A percentile compares a stretch with the other conserved stretches of the same genome.
These are phyloP conservation scores for Sterrhoptilus dennistouni DNA, from an alignment of 2,113 vertebrate species.

Conservation along the genomic window DNA sequence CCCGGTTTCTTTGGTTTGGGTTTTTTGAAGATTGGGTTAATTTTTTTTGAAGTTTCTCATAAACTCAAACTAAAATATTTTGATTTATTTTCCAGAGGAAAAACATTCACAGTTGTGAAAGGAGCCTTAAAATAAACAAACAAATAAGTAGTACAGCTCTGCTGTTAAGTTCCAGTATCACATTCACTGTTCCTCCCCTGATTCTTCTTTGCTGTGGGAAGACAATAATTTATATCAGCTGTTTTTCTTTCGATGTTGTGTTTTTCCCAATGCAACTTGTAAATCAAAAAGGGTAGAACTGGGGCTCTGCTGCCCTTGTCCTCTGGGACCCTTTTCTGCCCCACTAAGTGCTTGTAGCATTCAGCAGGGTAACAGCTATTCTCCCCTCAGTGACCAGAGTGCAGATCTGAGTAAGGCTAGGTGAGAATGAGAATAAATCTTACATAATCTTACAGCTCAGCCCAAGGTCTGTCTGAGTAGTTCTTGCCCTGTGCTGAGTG, in stretches of 20 bases:
- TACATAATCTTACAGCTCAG: not conserved
- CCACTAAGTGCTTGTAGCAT: not conserved
- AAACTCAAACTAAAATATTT: conserved; percentile 53
- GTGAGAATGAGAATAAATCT: not conserved
- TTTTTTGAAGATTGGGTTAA: conserved; percentile 2
- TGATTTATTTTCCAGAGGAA: conserved; percentile 47
- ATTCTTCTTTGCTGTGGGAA: conserved; percentile 54
- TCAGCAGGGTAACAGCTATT: accelerated
- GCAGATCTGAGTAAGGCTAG: not conserved
- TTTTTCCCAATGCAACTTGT: not conserved
- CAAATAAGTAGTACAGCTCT: conserved; percentile 23
- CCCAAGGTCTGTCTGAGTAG: not conserved
- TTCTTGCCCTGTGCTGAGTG: not conserved
- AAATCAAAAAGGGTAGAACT: not conserved
- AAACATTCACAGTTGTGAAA: conserved; percentile 48
- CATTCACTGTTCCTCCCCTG: not conserved
- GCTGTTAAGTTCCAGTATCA: conserved; percentile 27
- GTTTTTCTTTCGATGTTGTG: conserved; percentile 7
- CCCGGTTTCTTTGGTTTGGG: not conserved
- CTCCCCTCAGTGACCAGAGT: not conserved
- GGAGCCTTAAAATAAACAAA: conserved; percentile 53
- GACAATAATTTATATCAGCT: conserved; percentile 43
- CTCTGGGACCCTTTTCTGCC: not conserved
- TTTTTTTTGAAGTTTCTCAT: conserved; percentile 29
- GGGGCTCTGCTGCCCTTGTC: not conserved